Percentiles rank a stretch among this genome's conserved stretches.
Evolutionary conservation across 2,113 vertebrate species (phyloP).

Genomic region (Brachionichthys hirsutus): DNA sequence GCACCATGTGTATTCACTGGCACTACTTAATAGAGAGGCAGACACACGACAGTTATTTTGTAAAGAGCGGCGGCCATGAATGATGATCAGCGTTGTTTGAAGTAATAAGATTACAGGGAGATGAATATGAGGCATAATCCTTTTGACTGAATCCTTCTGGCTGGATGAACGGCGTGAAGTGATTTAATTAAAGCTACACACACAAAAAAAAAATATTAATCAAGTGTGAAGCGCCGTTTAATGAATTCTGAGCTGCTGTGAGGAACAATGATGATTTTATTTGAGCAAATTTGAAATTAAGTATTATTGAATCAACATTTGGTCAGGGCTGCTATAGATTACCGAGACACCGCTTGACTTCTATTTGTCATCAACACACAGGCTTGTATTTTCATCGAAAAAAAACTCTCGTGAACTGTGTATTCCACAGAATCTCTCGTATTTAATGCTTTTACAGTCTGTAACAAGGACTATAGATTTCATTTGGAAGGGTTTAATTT

Average conservation of each 20-base stretch:
- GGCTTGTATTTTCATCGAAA: neutral
- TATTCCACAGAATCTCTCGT: too few relatives aligned
- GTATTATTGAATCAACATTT: neutral
- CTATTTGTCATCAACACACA: neutral
- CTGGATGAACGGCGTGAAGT: neutral
- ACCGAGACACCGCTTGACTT: neutral
- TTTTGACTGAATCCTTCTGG: neutral
- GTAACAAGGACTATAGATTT: too few relatives aligned
- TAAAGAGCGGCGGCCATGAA: neutral
- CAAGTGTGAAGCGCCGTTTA: slow-evolving; percentile 1
- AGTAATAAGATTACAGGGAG: neutral
- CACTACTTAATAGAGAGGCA: neutral
- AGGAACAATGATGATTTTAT: neutral
- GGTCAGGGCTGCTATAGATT: neutral
- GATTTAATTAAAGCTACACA: slow-evolving; percentile 10
- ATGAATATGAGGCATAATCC: neutral
- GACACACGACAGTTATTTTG: neutral
- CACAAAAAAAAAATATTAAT: neutral
- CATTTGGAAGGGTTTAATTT: too few relatives aligned
- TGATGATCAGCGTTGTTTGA: neutral
- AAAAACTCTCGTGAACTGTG: too few relatives aligned
- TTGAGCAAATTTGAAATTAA: neutral
- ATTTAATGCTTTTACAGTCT: too few relatives aligned
- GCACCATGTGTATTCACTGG: too few relatives aligned
- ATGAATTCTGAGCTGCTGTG: neutral